These are phyloP conservation scores for Dynastes tityus DNA, from an alignment of 2,888 invertebrate species.

Conservation along the genomic window DNA sequence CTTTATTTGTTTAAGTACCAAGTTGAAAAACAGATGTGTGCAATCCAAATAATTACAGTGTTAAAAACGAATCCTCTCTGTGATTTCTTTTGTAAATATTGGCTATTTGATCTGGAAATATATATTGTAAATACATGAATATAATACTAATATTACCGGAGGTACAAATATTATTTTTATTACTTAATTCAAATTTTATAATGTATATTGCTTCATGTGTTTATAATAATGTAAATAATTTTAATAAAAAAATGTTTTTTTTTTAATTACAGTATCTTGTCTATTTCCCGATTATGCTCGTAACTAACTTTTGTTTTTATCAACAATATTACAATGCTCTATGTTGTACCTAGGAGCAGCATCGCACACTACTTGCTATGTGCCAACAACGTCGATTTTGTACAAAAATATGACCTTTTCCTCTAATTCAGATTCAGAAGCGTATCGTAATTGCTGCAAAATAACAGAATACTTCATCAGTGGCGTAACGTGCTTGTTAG, in stretches of 20 bases:
- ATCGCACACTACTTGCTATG: too few species aligned
- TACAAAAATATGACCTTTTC: too few species aligned
- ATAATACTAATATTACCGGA: slow-evolving; percentile 24
- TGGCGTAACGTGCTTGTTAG: too few species aligned
- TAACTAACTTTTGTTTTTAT: too few species aligned
- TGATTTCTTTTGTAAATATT: slow-evolving; percentile 36
- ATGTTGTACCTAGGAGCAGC: too few species aligned
- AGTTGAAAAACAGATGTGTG: slow-evolving; percentile 44
- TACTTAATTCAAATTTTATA: slow-evolving; percentile 25
- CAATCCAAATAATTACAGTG: slow-evolving; percentile 33
- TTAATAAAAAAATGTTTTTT: slow-evolving; percentile 33
- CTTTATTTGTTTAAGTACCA: slow-evolving; percentile 26
- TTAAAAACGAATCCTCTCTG: slow-evolving; percentile 44
- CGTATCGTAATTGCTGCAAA: too few species aligned
- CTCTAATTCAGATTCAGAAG: too few species aligned
- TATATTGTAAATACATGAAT: slow-evolving; percentile 48
- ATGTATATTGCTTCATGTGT: slow-evolving; percentile 29
- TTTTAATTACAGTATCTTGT: not conserved
- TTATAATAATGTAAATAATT: slow-evolving; percentile 39
- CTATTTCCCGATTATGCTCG: not conserved
- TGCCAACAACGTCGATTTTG: too few species aligned
- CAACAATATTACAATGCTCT: too few species aligned
- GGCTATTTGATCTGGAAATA: slow-evolving; percentile 39
- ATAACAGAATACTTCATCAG: too few species aligned
- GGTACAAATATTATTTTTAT: slow-evolving; percentile 45